Evolutionary conservation across 2,797 vertebrate species (phyloP).

Genomic region (Microctenopoma stevenorrisi): DNA sequence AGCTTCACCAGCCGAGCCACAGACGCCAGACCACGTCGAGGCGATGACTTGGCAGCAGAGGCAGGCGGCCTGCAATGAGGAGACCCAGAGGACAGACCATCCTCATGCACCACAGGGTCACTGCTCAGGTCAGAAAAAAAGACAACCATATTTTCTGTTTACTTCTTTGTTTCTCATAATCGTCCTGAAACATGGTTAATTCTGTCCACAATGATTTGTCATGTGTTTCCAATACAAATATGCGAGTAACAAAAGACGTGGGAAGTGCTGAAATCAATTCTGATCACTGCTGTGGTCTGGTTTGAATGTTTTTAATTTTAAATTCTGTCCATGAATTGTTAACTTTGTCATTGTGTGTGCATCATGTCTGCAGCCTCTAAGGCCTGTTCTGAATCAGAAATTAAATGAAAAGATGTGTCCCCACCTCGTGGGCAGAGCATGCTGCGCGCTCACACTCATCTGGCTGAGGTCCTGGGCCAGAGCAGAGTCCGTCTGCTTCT

Average conservation of each 20-base stretch:
- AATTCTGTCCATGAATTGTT: too few species aligned
- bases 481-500: slow-evolving; percentile 66
- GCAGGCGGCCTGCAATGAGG: slow-evolving; percentile 5
- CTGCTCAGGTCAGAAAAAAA: slow-evolving; percentile 3
- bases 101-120: not conserved
- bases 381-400: too few species aligned
- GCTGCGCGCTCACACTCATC: slow-evolving; percentile 78
- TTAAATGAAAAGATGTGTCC: not conserved
- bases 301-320: too few species aligned
- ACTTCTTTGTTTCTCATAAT: not conserved
- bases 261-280: too few species aligned
- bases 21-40: slow-evolving; percentile 69
- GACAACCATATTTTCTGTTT: not conserved
- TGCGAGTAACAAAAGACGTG: not conserved
- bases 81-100: slow-evolving; percentile 21
- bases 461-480: slow-evolving; percentile 80
- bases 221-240: not conserved
- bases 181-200: too few species aligned
- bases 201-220: not conserved
- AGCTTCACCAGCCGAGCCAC: slow-evolving; percentile 83
- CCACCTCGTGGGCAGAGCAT: slow-evolving; percentile 67
- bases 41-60: slow-evolving; percentile 17
- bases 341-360: too few species aligned
- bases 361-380: too few species aligned
- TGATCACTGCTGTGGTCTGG: too few species aligned